Conservation (phyloP, 2,113 vertebrate species). For the Platycercus adscitus region DNA sequence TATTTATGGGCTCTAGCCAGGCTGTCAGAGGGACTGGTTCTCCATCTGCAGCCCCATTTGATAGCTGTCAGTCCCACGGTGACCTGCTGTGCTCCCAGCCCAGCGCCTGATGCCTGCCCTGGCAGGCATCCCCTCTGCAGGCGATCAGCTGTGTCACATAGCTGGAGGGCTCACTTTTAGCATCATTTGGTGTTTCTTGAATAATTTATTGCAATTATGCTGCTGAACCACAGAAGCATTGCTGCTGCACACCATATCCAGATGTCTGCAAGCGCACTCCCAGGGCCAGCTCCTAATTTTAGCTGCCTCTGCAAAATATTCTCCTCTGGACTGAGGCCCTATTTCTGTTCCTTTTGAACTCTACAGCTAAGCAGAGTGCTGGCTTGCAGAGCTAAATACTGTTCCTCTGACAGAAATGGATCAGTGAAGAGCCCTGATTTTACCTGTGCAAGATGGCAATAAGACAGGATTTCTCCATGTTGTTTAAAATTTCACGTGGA, state of each 20-base stretch:
- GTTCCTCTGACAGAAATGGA: background rate
- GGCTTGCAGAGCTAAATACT: background rate
- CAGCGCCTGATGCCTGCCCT: background rate
- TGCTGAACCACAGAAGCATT: background rate
- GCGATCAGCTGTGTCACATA: background rate
- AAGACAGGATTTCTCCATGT: background rate
- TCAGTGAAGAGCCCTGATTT: background rate
- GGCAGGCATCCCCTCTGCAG: background rate
- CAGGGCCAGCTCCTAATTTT: conserved; percentile 28
- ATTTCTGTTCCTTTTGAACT: background rate
- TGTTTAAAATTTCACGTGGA: background rate
- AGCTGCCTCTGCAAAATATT: background rate
- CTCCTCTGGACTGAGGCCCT: background rate
- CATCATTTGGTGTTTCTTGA: conserved; percentile 6
- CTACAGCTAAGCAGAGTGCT: background rate
- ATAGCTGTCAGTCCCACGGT: fast-evolving
- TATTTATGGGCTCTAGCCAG: background rate
- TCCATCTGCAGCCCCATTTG: background rate
- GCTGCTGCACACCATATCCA: conserved; percentile 13
- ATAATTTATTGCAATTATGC: conserved; percentile 42
- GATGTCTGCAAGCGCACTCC: background rate
- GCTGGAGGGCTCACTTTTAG: background rate
- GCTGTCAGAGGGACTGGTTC: background rate
- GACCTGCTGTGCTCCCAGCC: background rate
- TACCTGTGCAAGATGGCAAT: background rate